Conservation (phyloP, 2,888 invertebrate species). For the Torymus aiolomorphi region DNA sequence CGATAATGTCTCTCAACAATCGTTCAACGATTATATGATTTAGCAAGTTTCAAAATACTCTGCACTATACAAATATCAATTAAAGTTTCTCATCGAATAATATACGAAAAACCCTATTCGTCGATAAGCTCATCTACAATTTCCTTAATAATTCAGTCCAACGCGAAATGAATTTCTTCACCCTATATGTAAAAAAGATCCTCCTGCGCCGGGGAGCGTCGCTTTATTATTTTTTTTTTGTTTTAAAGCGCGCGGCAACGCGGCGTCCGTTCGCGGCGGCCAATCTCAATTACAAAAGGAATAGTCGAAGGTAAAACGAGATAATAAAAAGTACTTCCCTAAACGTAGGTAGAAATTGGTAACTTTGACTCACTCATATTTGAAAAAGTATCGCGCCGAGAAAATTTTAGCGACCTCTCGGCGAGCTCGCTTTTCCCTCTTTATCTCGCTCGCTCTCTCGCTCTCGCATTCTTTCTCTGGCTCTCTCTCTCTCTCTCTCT, state of each 20-base stretch:
- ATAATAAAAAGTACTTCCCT: constrained; percentile 72
- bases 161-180: background rate
- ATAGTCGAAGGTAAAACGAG: constrained; percentile 73
- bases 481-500: constrained; percentile 19
- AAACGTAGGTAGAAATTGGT: constrained; percentile 75
- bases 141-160: background rate
- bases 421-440: constrained; percentile 44
- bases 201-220: no score
- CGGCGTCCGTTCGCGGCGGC: constrained; percentile 69
- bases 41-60: no score
- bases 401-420: constrained; percentile 37
- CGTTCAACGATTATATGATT: no score
- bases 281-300: constrained; percentile 74
- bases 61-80: no score
- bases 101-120: constrained; percentile 4
- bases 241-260: constrained; percentile 50
- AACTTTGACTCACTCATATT: constrained; percentile 74
- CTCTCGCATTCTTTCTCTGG: constrained; percentile 31
- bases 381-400: constrained; percentile 70
- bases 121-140: background rate
- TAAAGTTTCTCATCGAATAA: no score
- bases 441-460: constrained; percentile 13
- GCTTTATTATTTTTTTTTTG: no score
- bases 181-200: no score
- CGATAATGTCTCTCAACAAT: no score